phyloP scores from a whole-genome alignment of 2,113 vertebrate species.

The Meriones unguiculatus region DNA sequence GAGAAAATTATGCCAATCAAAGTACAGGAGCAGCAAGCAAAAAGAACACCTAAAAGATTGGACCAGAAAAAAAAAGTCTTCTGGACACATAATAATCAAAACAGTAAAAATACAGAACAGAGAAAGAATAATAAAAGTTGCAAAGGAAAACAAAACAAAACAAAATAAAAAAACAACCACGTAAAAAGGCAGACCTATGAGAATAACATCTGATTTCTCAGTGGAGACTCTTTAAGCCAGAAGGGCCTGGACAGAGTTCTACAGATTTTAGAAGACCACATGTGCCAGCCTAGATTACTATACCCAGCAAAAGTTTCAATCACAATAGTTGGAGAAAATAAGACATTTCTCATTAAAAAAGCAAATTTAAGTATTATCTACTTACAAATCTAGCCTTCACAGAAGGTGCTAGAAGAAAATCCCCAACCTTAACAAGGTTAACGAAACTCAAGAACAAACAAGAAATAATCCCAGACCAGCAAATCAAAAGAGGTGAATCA shows the following conservation, averaged over 20 bases:
- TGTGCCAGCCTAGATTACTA: too few relatives aligned
- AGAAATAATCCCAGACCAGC: not conserved
- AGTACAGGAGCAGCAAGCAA: too few relatives aligned
- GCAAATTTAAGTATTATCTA: too few relatives aligned
- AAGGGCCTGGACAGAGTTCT: not conserved
- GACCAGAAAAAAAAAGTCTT: too few relatives aligned
- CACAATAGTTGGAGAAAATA: too few relatives aligned
- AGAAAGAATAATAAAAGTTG: not conserved
- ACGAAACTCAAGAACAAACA: not conserved
- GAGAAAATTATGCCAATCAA: not conserved
- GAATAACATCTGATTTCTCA: not conserved
- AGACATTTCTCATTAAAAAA: too few relatives aligned
- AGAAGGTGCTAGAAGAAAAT: too few relatives aligned
- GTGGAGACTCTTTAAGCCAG: not conserved
- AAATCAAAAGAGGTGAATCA: not conserved
- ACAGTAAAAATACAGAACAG: not conserved
- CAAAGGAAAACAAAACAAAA: not conserved
- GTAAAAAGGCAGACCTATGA: not conserved
- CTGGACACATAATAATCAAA: too few relatives aligned
- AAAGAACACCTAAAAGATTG: not conserved
- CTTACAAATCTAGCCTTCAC: too few relatives aligned
- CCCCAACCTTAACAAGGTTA: not conserved
- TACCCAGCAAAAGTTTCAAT: too few relatives aligned
- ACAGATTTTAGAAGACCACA: not conserved
- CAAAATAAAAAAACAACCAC: not conserved